Evolutionary conservation across 2,797 vertebrate species (phyloP).

Genomic region (Vespertilio murinus): DNA sequence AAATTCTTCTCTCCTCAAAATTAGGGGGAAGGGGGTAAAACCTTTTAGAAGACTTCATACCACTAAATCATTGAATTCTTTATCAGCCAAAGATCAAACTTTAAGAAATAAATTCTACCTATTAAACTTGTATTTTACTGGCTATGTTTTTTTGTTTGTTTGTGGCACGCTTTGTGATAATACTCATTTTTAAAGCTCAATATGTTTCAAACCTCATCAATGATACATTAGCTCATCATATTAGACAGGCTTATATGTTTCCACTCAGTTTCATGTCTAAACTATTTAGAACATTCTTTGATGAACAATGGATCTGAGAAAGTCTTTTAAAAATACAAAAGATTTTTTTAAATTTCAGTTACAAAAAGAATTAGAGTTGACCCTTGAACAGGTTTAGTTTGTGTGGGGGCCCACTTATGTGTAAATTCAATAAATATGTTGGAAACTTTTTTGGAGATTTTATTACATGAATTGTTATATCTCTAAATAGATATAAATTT

Average conservation of each 20-base stretch:
- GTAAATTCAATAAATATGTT: neutral
- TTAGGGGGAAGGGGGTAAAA: neutral
- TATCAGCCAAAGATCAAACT: neutral
- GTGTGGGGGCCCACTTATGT: neutral
- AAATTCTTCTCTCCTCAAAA: slow-evolving; percentile 8
- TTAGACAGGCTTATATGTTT: neutral
- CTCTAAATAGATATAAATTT: neutral
- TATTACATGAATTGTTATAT: neutral
- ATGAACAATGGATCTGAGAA: slow-evolving; percentile 11
- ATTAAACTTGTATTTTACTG: neutral
- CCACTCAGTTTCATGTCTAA: slow-evolving; percentile 29
- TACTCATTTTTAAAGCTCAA: slow-evolving; percentile 9
- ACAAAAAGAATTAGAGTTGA: slow-evolving; percentile 10
- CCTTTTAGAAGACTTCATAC: neutral
- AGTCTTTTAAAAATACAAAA: slow-evolving; percentile 11
- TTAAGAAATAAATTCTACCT: slow-evolving; percentile 5
- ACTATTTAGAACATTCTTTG: slow-evolving; percentile 28
- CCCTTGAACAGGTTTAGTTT: neutral
- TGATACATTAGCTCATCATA: neutral
- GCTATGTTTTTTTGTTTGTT: neutral
- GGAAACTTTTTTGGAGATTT: neutral
- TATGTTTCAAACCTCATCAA: neutral
- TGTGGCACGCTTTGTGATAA: neutral
- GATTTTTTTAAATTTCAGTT: neutral
- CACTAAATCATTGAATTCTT: slow-evolving; percentile 9